These are phyloP conservation scores for Mimas tiliae DNA, from an alignment of 2,888 invertebrate species.

Conservation along the genomic window DNA sequence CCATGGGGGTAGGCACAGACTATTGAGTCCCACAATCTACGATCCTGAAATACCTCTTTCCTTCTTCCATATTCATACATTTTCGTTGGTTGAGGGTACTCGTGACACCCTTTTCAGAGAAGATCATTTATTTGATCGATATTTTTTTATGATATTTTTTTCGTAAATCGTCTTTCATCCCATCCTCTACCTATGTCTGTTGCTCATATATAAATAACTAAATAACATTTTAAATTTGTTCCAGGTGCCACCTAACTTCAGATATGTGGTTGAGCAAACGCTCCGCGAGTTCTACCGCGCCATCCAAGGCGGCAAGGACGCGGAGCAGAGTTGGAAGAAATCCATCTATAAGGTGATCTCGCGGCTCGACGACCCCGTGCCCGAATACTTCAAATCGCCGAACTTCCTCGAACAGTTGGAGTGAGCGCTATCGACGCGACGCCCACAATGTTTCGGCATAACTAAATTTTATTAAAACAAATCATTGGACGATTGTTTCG, in stretches of 20 bases:
- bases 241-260: slow-evolving; percentile 98
- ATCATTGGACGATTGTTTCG: slow-evolving; percentile 79
- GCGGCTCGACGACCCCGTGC: slow-evolving; percentile 98
- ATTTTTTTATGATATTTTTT: too few species aligned
- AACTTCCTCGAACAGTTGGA: slow-evolving; percentile 99
- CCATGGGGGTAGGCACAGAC: too few species aligned
- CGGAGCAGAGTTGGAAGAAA: slow-evolving; percentile 99
- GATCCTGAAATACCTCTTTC: too few species aligned
- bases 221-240: slow-evolving; percentile 45
- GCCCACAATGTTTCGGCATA: slow-evolving; percentile 69
- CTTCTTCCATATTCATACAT: too few species aligned
- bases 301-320: slow-evolving; percentile 97
- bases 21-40: too few species aligned
- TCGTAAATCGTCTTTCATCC: too few species aligned
- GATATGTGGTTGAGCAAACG: slow-evolving; percentile 98
- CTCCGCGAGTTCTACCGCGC: slow-evolving; percentile 99
- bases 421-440: slow-evolving; percentile 82
- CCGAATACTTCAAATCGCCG: slow-evolving; percentile 99
- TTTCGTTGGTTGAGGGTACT: too few species aligned
- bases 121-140: too few species aligned
- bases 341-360: slow-evolving; percentile 99
- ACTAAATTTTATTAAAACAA: slow-evolving; percentile 57
- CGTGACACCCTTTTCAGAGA: too few species aligned
- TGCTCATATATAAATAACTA: too few species aligned
- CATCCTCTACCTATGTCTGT: too few species aligned